Base-by-base conservation (phyloP, 2,113 vertebrate genomes). In the Dipodomys spectabilis region DNA sequence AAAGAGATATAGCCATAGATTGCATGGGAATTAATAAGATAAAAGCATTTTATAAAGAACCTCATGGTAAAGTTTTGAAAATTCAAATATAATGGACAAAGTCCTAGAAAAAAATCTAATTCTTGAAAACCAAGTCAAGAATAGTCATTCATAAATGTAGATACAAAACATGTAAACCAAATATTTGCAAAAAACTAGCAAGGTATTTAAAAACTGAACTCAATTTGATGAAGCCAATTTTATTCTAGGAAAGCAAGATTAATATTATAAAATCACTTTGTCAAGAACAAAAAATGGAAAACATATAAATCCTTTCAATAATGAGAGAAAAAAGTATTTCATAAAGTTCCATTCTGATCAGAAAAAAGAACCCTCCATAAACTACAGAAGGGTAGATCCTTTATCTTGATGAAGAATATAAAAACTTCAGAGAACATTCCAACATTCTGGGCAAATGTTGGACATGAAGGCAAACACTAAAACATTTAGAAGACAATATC, bases 211-310 rank as follows among this genome's bases (percentile, higher is more conserved):
- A 86, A 91, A 90, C 44, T 84, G 64, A 62, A 94, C 18, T 13
- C 28, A 72, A 68, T 69, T 88, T 45, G 39, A 82, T 44, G 11
- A 82, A 91, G 53, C 53, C 69, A 78, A 53, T 2, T 78, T 81
- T 85, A 91, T 11, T 82, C 62, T 91, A 94, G 30, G 30, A 71
- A 71, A 80, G 60, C 68, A 87, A 74, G 23, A 71, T 93, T 60
- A 92, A 91, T 64, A 88, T 10, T 72, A 4, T 44, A 93, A 86
- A 82, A 83, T 94, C 22, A 90, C 39, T 35, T 91, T 16, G 73
- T 53, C 30, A 84, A 57, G 86, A 13, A 82, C 69, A 74, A 94
- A 92, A 95, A 16, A 15, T 80, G 81, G 28, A 49, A 94, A 86
- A 60, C 62, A 88, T 2, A 82, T 22, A 88, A 90, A 83, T 62